phyloP scores from a whole-genome alignment of 1,140 invertebrate genomes.

The Hyposmocoma kahamanoa region DNA sequence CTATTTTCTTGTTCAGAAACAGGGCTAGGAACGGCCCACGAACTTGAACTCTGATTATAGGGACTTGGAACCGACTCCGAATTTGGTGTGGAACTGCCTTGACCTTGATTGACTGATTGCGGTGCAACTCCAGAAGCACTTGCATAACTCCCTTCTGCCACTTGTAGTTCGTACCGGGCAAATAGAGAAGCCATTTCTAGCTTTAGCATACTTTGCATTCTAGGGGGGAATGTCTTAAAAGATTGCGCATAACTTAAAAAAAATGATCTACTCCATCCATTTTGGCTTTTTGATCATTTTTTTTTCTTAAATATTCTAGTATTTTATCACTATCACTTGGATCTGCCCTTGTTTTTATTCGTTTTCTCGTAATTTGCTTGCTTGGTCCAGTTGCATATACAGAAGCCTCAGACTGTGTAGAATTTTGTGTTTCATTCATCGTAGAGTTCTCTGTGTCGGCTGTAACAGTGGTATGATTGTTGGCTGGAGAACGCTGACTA shows the following conservation, averaged over 20 bases:
- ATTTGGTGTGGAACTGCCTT: not conserved
- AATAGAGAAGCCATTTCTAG: conserved; percentile 5
- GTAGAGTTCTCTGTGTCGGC: not conserved
- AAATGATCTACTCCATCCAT: not conserved
- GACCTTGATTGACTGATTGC: not conserved
- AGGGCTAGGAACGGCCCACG: not conserved
- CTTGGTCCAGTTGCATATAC: not conserved
- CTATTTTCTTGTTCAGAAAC: not conserved
- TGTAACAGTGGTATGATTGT: not conserved
- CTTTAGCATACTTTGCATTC: conserved; percentile 1
- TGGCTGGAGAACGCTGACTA: not conserved
- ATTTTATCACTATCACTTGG: too few relatives aligned
- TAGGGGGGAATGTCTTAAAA: not conserved
- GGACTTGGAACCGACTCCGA: not conserved
- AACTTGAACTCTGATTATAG: conserved; percentile 1
- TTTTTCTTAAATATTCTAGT: not conserved
- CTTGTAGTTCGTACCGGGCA: conserved; percentile 2
- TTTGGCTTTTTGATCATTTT: not conserved
- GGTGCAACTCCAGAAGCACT: not conserved
- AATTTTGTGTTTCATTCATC: not conserved
- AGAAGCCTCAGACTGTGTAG: not conserved
- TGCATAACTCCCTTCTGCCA: conserved; percentile 1
- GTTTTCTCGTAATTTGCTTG: conserved; percentile 1
- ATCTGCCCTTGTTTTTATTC: not conserved
- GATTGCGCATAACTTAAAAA: not conserved